Evolutionary conservation across 2,797 vertebrate species (phyloP).

Genomic region (Hydrolagus colliei): DNA sequence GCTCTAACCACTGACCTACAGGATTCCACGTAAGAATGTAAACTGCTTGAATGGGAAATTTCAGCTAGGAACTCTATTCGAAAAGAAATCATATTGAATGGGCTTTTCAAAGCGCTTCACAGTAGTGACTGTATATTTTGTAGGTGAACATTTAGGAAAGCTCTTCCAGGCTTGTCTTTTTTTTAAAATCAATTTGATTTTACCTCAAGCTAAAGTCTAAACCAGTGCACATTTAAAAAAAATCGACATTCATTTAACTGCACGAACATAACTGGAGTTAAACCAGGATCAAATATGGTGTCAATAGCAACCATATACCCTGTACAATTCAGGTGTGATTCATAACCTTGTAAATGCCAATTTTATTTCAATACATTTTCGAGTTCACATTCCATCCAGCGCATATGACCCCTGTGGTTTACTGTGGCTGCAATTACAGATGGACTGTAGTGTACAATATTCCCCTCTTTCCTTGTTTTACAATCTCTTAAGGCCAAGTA

Average conservation of each 20-base stretch:
- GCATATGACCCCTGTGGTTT: neutral
- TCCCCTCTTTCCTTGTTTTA: conserved; percentile 41
- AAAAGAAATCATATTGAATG: no score
- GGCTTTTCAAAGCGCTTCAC: no score
- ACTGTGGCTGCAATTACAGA: conserved; percentile 6
- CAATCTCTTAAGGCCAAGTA: conserved; percentile 39
- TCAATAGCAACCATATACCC: neutral
- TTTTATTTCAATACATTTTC: neutral
- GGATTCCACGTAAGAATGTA: no score
- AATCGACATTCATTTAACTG: neutral
- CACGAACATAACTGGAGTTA: neutral
- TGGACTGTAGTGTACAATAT: conserved; percentile 12
- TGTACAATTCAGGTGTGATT: conserved; percentile 9
- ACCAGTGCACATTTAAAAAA: neutral
- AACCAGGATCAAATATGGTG: neutral
- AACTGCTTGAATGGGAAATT: no score
- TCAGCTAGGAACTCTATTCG: no score
- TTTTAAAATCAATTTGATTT: no score
- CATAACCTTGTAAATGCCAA: neutral
- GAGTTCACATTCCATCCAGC: neutral
- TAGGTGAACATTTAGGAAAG: no score
- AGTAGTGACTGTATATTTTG: no score
- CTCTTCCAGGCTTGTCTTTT: neutral
- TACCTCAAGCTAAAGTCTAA: neutral
- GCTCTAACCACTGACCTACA: no score